These are phyloP conservation scores for Epiblema foenella DNA, from an alignment of 2,888 invertebrate genomes.

Conservation along the genomic window DNA sequence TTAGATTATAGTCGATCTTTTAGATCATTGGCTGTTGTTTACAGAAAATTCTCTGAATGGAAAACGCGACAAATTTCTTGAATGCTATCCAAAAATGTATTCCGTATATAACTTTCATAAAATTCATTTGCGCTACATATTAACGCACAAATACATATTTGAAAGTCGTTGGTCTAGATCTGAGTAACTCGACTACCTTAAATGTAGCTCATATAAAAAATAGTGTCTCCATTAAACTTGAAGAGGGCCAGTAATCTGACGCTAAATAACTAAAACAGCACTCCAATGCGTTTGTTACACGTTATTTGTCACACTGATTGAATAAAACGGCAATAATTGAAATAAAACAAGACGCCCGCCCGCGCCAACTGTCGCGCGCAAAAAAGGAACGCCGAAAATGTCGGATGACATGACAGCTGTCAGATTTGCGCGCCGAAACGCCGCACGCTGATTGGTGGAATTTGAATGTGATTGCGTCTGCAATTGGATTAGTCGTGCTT, in stretches of 20 bases:
- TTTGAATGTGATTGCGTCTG: constrained; percentile 68
- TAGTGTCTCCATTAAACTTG: background rate
- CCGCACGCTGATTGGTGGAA: constrained; percentile 61
- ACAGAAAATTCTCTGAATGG: too few relatives aligned
- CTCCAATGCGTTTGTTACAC: constrained; percentile 32
- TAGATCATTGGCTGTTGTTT: too few relatives aligned
- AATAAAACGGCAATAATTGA: constrained; percentile 62
- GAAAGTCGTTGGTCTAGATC: too few relatives aligned
- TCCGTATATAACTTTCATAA: too few relatives aligned
- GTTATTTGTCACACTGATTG: constrained; percentile 59
- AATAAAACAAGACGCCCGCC: constrained; percentile 64
- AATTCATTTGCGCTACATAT: too few relatives aligned
- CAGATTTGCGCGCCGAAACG: constrained; percentile 65
- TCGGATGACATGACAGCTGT: constrained; percentile 78
- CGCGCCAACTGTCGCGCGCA: constrained; percentile 73
- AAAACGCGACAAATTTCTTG: too few relatives aligned
- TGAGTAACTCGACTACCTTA: too few relatives aligned
- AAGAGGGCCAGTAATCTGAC: constrained; percentile 28
- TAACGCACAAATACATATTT: too few relatives aligned
- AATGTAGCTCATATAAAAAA: background rate
- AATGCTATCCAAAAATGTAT: too few relatives aligned
- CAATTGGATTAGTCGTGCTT: constrained; percentile 69
- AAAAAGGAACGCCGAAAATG: constrained; percentile 71
- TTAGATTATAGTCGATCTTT: too few relatives aligned
- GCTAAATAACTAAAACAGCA: constrained; percentile 35